Evolutionary conservation across 2,797 vertebrate genomes (phyloP), one percentile per base, ranked within the genome.

Genomic region (Melanotaenia maccullochi): DNA sequence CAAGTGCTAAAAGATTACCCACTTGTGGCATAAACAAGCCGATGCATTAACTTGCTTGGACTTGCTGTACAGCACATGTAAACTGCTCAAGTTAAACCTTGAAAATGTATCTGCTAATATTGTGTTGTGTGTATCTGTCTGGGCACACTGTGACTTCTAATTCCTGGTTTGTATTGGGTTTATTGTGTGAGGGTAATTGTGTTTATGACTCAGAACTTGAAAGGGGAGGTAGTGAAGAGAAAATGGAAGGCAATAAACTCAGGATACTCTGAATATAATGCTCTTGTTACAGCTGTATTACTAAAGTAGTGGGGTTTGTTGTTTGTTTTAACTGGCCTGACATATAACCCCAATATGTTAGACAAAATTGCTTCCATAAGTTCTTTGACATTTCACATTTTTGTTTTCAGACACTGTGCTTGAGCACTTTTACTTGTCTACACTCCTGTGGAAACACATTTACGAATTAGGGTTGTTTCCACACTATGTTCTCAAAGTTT

Each of bases 61-160:
- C 35, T 36, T 62, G 44, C 55, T 51, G 36, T 32, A 5, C 51
- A 25, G 51, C 51, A 25, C 25, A 13, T 56, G 5, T 64, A 22
- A 56, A 75, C 25, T 54, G 71, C 68, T 44, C 55, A 74, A 81
- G 51, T 65, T 57, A 28, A 63, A 65, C 68, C 65, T 78, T 30
- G 52, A 24, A 54, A 60, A 68, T 32, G 42, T 16, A 47, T 59
- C 58, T 62, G 65, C 72, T 77, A 85, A 75, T 12, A 69, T 5
- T 14, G 59, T 51, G 30, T 65, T 71, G 61, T 67, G 51, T 68
- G 47, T 78, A 73, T 81, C 80, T 78, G 71, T 81, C 76, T 75
- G 69, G 69, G 78, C 73, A 62, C 49, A 32, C 12, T 0, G 47
- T 84, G 82, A 83, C 85, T 83, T 84, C 80, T 77, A 85, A 90